Conservation (phyloP, 2,113 vertebrate species). For the Lagopus leucura region DNA sequence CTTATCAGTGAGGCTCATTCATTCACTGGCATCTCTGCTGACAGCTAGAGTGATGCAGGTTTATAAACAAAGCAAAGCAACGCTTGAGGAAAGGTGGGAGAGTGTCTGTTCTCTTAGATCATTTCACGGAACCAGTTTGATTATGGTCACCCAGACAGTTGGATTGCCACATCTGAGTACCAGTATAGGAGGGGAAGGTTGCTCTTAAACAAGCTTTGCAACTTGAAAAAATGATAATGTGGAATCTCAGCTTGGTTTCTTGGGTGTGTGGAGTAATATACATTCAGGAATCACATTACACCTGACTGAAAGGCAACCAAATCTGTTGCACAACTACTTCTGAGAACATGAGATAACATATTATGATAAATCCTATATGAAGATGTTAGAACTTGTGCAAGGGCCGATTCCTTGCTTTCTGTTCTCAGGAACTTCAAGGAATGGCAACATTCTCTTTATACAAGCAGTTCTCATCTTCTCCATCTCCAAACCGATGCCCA, state of each 20-base stretch:
- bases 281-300: conserved; percentile 36
- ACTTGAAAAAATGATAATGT: conserved; percentile 22
- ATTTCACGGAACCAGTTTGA: conserved; percentile 25
- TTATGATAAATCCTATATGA: conserved; percentile 25
- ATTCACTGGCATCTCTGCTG: neutral
- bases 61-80: conserved; percentile 39
- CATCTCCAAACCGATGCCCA: neutral
- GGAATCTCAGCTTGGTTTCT: conserved; percentile 24
- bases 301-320: conserved; percentile 33
- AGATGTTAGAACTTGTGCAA: conserved; percentile 30
- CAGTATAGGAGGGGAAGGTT: neutral
- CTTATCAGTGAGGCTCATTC: conserved; percentile 6
- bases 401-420: neutral
- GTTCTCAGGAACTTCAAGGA: neutral
- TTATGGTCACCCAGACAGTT: neutral
- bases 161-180: conserved; percentile 26
- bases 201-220: conserved; percentile 48
- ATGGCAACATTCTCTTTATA: neutral
- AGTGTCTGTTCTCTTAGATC: conserved; percentile 2
- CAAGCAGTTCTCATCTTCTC: neutral
- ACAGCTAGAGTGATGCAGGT: conserved; percentile 1
- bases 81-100: neutral
- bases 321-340: conserved; percentile 51
- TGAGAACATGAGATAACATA: conserved; percentile 9
- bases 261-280: conserved; percentile 39